Evolutionary conservation across 2,888 invertebrate species (phyloP), one percentile per base, ranked within the genome.

Genomic region (Caenorhabditis imperialis): DNA sequence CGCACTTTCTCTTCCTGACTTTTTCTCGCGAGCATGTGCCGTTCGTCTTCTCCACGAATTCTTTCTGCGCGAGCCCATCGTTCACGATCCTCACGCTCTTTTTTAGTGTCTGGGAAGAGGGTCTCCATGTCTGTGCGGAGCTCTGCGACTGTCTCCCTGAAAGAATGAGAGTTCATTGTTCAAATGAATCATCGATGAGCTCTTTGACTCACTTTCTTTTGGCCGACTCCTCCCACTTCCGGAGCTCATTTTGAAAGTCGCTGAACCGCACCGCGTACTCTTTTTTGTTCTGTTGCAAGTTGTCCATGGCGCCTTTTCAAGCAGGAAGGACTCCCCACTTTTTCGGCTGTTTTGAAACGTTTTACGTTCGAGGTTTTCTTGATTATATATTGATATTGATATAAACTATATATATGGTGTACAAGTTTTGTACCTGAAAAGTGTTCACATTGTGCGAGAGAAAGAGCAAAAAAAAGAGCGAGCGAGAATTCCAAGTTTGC

Each of bases 31-130:
- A 35, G 12, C 48, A 55, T 55, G 1, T 42, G 22, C 14, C 30
- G 20, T 33, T 71, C 55, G 18, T 74, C 74, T 2, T 74, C 74
- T 10, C 69, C 74, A 1, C 69, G 48, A 5, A 69, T 55, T 8
- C 69, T 23, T 23, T 74, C 74, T 2, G 54, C 62, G 10, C 74
- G 65, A 8, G 42, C 69, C 37, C 45, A 42, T 37, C 74, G 50
- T 57, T 74, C 74, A 7, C 50, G 54, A 25, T 74, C 74, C 16
- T 74, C 74, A n/a, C 74, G 42, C 3, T 74, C 74, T 18, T 69
- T 74, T 48, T 62, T 69, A 7, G 62, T 44, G n/a, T 74, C 74
- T 2, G 69, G 67, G 25, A 67, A 74, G 20, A 44, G 48, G 18
- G 50, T 27, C 37, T 74, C 74, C 6, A 62, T 35, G 6, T 51